Conservation (phyloP, 2,888 invertebrate species). For the Eretmocerus hayati region DNA sequence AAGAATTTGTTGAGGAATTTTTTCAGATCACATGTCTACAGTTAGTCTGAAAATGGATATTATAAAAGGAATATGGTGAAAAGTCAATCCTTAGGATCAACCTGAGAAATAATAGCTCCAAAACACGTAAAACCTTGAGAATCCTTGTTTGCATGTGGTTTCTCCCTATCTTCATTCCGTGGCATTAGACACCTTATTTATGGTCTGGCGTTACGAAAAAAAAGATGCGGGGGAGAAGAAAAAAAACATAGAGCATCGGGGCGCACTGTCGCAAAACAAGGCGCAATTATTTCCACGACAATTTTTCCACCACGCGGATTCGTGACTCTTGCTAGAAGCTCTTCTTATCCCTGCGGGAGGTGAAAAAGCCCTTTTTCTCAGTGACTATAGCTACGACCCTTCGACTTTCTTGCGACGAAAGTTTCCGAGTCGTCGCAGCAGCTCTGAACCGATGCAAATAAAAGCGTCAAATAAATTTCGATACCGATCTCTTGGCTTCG, state of each 20-base stretch:
- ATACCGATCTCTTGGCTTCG: constrained; percentile 40
- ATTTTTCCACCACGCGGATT: constrained; percentile 23
- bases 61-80: too few relatives aligned
- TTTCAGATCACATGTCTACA: too few relatives aligned
- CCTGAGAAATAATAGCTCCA: too few relatives aligned
- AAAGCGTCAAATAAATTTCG: constrained; percentile 44
- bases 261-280: constrained; percentile 38
- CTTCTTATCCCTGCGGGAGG: neutral
- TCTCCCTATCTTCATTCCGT: constrained; percentile 36
- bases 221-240: constrained; percentile 25
- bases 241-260: constrained; percentile 16
- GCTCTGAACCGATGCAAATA: constrained; percentile 38
- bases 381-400: constrained; percentile 8
- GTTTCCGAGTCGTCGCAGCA: constrained; percentile 27
- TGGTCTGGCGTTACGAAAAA: constrained; percentile 47
- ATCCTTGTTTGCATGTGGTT: too few relatives aligned
- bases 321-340: constrained; percentile 13
- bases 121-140: too few relatives aligned
- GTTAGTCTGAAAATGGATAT: too few relatives aligned
- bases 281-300: constrained; percentile 42
- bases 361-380: constrained; percentile 9
- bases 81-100: too few relatives aligned
- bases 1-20: too few relatives aligned
- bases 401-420: constrained; percentile 21
- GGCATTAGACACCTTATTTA: constrained; percentile 46